phyloP scores from a whole-genome alignment of 2,113 vertebrate genomes.

The Illadopsis cleaveri region DNA sequence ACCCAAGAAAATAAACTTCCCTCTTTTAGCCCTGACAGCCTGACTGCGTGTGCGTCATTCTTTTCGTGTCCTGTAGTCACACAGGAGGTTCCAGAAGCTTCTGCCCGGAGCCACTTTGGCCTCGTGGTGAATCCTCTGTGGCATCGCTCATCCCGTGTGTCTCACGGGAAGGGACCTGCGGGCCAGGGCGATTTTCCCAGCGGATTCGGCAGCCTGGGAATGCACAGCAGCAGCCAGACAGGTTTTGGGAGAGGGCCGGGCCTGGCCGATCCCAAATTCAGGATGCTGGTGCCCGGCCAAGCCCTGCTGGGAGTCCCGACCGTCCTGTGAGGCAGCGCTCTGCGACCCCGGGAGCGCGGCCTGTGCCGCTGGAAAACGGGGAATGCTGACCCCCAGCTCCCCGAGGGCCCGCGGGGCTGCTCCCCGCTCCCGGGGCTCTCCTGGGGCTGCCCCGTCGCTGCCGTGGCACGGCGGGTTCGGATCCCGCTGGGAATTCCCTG shows the following conservation, averaged over 20 bases:
- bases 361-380: accelerated
- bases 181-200: background rate
- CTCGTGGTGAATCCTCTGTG: accelerated
- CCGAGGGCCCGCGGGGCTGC: background rate
- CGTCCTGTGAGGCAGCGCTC: accelerated
- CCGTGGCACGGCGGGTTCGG: background rate
- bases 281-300: background rate
- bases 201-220: background rate
- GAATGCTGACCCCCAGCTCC: background rate
- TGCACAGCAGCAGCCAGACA: background rate
- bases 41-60: no score
- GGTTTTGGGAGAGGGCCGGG: background rate
- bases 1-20: no score
- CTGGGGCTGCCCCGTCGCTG: background rate
- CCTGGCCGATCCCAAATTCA: background rate
- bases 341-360: no score
- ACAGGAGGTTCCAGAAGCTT: background rate
- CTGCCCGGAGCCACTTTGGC: background rate
- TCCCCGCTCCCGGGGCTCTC: background rate
- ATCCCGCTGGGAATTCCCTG: background rate
- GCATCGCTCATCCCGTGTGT: accelerated
- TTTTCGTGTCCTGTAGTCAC: no score
- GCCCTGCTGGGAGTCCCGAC: accelerated
- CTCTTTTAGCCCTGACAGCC: no score
- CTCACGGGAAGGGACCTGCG: background rate